Conservation (phyloP, 1,140 invertebrate species). For the Penaeus indicus region DNA sequence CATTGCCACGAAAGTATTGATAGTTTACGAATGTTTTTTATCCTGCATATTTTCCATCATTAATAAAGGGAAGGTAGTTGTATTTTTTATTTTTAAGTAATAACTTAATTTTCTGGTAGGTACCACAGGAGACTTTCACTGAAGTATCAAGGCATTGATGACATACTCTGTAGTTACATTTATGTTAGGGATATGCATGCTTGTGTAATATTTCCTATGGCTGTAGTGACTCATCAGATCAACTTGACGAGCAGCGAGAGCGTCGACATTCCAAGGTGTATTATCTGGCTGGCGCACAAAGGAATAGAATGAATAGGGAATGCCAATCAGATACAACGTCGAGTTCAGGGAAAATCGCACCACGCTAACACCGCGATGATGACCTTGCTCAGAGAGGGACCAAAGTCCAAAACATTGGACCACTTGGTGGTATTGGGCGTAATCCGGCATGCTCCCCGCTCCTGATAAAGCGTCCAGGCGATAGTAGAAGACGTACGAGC, state of each 20-base stretch:
- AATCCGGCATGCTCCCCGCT: background rate
- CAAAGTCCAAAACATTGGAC: background rate
- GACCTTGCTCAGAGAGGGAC: background rate
- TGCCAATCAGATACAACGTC: background rate
- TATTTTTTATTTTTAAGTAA: too few relatives aligned
- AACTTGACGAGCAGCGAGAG: background rate
- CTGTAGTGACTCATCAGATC: too few relatives aligned
- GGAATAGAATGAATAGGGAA: background rate
- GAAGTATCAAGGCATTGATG: too few relatives aligned
- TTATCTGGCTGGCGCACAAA: background rate
- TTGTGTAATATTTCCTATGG: too few relatives aligned
- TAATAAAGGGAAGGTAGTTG: too few relatives aligned
- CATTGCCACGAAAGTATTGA: too few relatives aligned
- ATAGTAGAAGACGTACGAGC: background rate
- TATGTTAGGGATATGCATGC: too few relatives aligned
- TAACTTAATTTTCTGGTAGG: too few relatives aligned
- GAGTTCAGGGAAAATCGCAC: background rate
- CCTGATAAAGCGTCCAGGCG: background rate
- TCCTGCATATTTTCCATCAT: too few relatives aligned
- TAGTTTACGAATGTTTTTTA: too few relatives aligned
- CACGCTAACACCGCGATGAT: background rate
- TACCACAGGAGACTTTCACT: too few relatives aligned
- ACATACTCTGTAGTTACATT: too few relatives aligned
- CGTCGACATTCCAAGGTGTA: background rate
- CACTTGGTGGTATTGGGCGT: background rate